Percentiles rank a stretch among this genome's conserved stretches.
phyloP scores from a whole-genome alignment of 2,888 invertebrate genomes.

The Tholera decimalis region DNA sequence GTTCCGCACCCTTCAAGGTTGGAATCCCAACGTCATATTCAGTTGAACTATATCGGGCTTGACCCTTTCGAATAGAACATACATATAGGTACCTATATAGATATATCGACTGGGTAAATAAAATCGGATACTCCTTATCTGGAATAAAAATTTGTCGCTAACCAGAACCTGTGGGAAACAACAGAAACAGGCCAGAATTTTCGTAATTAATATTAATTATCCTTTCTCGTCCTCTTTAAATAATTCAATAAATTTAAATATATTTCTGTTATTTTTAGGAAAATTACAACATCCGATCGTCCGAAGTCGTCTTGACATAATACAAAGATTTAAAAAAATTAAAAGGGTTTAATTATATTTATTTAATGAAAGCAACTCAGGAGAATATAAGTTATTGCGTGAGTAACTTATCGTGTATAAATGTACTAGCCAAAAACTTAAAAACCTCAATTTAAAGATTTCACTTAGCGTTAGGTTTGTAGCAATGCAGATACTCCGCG shows the following conservation, averaged over 20 bases:
- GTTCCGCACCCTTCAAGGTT: not conserved
- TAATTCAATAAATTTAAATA: too few relatives aligned
- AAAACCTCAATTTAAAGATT: conserved; percentile 4
- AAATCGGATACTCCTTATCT: not conserved
- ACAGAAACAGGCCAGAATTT: too few relatives aligned
- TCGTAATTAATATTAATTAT: too few relatives aligned
- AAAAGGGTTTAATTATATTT: too few relatives aligned
- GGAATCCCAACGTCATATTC: not conserved
- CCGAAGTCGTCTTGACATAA: too few relatives aligned
- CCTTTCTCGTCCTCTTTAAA: too few relatives aligned
- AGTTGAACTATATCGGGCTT: not conserved
- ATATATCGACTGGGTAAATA: not conserved
- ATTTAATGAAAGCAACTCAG: not conserved
- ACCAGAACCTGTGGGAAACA: too few relatives aligned
- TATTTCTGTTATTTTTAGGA: not conserved
- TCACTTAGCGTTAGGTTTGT: conserved; percentile 30
- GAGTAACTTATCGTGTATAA: not conserved
- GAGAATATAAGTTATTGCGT: not conserved
- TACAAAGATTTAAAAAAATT: too few relatives aligned
- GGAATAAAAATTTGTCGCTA: too few relatives aligned
- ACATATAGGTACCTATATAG: too few relatives aligned
- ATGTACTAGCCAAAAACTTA: not conserved
- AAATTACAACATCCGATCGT: not conserved
- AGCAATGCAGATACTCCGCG: conserved; percentile 53
- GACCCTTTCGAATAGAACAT: not conserved